phyloP scores from a whole-genome alignment of 2,888 invertebrate genomes.

The Camptogramma bilineatum region DNA sequence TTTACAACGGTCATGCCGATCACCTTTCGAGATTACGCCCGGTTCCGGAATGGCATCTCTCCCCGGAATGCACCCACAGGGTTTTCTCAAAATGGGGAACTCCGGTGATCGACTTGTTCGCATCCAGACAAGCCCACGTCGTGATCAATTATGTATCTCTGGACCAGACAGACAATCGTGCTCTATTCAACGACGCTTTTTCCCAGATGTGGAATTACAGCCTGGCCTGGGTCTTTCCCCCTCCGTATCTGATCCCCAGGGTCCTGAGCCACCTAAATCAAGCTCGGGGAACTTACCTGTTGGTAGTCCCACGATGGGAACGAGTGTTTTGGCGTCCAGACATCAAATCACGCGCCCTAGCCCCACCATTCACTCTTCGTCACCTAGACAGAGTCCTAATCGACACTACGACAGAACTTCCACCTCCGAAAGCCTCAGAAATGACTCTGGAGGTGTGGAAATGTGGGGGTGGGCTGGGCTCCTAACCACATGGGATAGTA shows the following conservation, averaged over 20 bases:
- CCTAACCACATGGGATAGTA: neutral
- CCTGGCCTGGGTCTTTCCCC: neutral
- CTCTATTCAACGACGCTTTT: neutral
- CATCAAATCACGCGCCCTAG: neutral
- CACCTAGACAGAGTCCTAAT: neutral
- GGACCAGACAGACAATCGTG: neutral
- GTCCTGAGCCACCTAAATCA: neutral
- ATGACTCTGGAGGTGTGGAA: constrained; percentile 3
- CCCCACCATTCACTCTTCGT: neutral
- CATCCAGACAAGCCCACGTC: neutral
- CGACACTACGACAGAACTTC: neutral
- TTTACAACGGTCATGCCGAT: neutral
- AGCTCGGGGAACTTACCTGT: neutral
- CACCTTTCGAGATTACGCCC: neutral
- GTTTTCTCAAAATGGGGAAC: neutral
- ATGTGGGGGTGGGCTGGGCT: constrained; percentile 14
- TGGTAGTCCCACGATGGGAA: neutral
- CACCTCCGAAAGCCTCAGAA: neutral
- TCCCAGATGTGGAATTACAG: neutral
- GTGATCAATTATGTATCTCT: neutral
- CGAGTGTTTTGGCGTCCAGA: neutral
- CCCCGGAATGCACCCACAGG: neutral
- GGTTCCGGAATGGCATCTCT: neutral
- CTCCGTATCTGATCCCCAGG: neutral
- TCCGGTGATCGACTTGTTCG: neutral